Conservation (phyloP, 1,140 invertebrate species). For the Chrysoperla carnea region DNA sequence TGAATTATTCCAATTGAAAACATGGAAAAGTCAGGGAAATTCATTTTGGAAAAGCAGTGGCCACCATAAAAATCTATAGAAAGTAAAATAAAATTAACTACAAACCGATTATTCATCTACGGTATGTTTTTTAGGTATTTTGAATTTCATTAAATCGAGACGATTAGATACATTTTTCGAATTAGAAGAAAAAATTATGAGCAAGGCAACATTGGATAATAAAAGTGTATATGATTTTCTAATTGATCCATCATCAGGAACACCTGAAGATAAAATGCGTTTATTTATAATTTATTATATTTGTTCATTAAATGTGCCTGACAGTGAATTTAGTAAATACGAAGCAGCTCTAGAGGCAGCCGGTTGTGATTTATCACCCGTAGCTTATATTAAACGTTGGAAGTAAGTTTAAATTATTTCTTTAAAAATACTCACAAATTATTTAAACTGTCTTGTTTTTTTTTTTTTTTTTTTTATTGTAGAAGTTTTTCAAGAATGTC, state of each 20-base stretch:
- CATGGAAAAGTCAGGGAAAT: too few species aligned
- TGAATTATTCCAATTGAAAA: too few species aligned
- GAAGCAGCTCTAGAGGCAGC: constrained; percentile 56
- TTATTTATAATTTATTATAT: constrained; percentile 92
- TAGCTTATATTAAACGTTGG: constrained; percentile 81
- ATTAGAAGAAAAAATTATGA: constrained; percentile 94
- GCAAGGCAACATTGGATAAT: constrained; percentile 51
- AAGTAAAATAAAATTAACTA: too few species aligned
- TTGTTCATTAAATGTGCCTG: constrained; percentile 59
- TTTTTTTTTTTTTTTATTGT: constrained; percentile 13
- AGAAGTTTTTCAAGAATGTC: constrained; percentile 71
- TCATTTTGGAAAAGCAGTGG: too few species aligned
- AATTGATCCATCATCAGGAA: constrained; percentile 70
- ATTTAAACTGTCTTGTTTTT: constrained; percentile 4
- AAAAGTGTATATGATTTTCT: constrained; percentile 64
- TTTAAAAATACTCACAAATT: constrained; percentile 1
- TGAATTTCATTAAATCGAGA: constrained; percentile 81
- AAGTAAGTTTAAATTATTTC: constrained; percentile 36
- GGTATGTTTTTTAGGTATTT: constrained; percentile 46
- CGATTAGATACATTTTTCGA: constrained; percentile 94
- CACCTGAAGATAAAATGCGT: constrained; percentile 82
- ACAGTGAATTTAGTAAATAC: constrained; percentile 68
- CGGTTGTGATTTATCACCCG: constrained; percentile 68
- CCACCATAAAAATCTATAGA: too few species aligned
- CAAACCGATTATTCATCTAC: too few species aligned